Conservation (phyloP, 2,797 vertebrate genomes). For the Dicrostonyx torquatus region DNA sequence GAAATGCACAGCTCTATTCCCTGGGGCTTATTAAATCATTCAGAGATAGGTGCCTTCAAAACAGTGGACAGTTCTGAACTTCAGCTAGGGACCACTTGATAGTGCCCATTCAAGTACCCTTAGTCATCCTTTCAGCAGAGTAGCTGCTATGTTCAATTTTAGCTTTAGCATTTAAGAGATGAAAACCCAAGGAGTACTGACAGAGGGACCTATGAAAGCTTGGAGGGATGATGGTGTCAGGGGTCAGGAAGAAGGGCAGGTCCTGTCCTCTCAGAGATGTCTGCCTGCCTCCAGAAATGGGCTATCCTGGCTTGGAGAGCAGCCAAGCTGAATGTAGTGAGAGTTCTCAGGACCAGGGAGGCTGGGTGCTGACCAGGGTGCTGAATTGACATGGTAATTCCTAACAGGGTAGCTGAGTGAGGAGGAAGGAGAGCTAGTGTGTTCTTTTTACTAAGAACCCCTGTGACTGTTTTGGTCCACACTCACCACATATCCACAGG, state of each 20-base stretch:
- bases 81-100: not conserved
- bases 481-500: too few species aligned
- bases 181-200: not conserved
- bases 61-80: not conserved
- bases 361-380: constrained; percentile 73
- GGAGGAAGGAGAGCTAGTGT: not conserved
- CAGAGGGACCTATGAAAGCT: not conserved
- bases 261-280: not conserved
- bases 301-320: not conserved
- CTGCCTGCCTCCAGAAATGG: not conserved
- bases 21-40: not conserved
- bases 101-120: not conserved
- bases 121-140: not conserved
- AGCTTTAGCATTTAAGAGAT: not conserved
- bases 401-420: not conserved
- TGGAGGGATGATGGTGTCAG: not conserved
- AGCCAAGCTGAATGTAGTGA: not conserved
- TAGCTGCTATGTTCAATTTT: not conserved
- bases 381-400: constrained; percentile 3
- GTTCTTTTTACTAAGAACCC: not conserved
- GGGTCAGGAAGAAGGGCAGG: not conserved
- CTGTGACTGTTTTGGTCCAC: not conserved
- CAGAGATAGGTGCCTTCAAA: not conserved
- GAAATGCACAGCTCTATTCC: not conserved
- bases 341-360: rapidly evolving